A percentile compares a stretch with the other conserved stretches of the same genome.
phyloP scores from a whole-genome alignment of 2,888 invertebrate genomes.

The Cerastis leucographa region DNA sequence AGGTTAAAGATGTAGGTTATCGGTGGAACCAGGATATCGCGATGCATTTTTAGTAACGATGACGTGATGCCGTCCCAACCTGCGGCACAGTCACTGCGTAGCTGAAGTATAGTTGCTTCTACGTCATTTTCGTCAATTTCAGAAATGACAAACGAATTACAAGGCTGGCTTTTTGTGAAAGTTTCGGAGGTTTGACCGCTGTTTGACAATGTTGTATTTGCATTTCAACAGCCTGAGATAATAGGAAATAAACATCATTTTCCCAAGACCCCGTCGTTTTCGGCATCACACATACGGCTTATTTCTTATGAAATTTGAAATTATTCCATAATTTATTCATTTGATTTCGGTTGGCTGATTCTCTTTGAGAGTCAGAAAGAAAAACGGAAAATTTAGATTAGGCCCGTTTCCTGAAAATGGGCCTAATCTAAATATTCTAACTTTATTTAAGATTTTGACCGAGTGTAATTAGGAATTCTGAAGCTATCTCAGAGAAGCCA shows the following conservation, averaged over 20 bases:
- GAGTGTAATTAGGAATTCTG: background rate
- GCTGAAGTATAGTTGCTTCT: too few relatives aligned
- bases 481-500: background rate
- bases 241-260: slow-evolving; percentile 1
- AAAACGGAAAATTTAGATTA: background rate
- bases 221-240: background rate
- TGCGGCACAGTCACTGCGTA: too few relatives aligned
- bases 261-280: background rate
- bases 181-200: too few relatives aligned
- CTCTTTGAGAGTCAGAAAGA: background rate
- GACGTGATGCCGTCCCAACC: too few relatives aligned
- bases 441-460: background rate
- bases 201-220: too few relatives aligned
- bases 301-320: background rate
- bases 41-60: too few relatives aligned
- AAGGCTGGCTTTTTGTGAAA: too few relatives aligned
- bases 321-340: slow-evolving; percentile 17
- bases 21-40: too few relatives aligned
- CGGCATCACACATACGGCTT: background rate
- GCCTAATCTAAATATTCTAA: background rate
- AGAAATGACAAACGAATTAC: too few relatives aligned
- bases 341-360: background rate
- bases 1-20: too few relatives aligned
- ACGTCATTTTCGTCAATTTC: too few relatives aligned
- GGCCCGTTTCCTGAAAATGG: background rate